Evolutionary conservation across 2,888 invertebrate species (phyloP).

Genomic region (Shargacucullia verbasci): DNA sequence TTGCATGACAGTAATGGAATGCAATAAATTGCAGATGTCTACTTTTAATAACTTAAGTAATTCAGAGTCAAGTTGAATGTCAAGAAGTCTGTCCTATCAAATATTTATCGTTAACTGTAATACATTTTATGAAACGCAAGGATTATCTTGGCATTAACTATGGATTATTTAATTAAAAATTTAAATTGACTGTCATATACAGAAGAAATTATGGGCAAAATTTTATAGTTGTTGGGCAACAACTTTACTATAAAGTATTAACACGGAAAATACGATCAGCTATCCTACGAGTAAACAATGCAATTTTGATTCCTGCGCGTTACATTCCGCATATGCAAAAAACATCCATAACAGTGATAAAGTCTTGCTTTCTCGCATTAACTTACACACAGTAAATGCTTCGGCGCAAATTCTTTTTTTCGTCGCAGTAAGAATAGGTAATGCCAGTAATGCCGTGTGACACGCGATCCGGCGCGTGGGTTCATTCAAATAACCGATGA

Average conservation of each 20-base stretch:
- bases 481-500: slow-evolving; percentile 85
- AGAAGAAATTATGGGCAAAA: too few relatives aligned
- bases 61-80: slow-evolving; percentile 47
- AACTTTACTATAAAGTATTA: too few relatives aligned
- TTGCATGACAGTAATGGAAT: slow-evolving; percentile 30
- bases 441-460: slow-evolving; percentile 75
- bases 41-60: slow-evolving; percentile 25
- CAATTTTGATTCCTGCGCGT: not conserved
- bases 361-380: slow-evolving; percentile 39
- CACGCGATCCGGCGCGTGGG: slow-evolving; percentile 77
- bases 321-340: not conserved
- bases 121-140: too few relatives aligned
- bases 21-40: slow-evolving; percentile 30
- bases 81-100: slow-evolving; percentile 8
- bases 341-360: slow-evolving; percentile 11
- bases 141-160: too few relatives aligned
- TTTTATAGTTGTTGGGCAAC: too few relatives aligned
- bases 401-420: slow-evolving; percentile 50
- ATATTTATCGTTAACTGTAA: too few relatives aligned
- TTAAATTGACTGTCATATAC: too few relatives aligned
- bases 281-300: not conserved
- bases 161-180: too few relatives aligned
- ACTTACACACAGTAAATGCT: slow-evolving; percentile 47
- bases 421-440: slow-evolving; percentile 63
- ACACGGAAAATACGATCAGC: too few relatives aligned